A percentile compares a stretch with the other conserved stretches of the same genome.
These are phyloP conservation scores for Leptopilina clavipes DNA, from an alignment of 1,140 invertebrate genomes.

Conservation along the genomic window DNA sequence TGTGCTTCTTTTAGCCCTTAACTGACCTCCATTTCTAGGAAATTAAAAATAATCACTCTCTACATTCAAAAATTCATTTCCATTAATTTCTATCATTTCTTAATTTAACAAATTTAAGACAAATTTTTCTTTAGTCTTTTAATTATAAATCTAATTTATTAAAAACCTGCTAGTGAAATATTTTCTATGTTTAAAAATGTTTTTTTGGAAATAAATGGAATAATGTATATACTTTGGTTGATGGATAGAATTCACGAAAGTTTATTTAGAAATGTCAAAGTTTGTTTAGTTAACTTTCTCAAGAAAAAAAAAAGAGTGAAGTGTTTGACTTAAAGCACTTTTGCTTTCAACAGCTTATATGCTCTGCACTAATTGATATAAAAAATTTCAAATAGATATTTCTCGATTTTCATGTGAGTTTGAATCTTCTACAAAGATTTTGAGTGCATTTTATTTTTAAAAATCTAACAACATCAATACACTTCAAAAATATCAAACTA, in stretches of 20 bases:
- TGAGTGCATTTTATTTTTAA: conserved; percentile 17
- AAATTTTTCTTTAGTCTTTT: no score
- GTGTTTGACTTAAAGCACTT: conserved; percentile 4
- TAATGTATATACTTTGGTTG: background rate
- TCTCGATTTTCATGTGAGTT: background rate
- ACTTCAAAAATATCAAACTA: conserved; percentile 9
- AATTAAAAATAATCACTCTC: background rate
- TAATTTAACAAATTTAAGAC: no score
- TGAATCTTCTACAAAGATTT: background rate
- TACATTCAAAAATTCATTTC: no score
- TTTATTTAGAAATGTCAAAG: conserved; percentile 28
- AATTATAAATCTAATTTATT: no score
- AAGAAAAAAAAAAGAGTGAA: conserved; percentile 3
- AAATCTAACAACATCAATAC: background rate
- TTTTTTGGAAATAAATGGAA: background rate
- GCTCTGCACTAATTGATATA: background rate
- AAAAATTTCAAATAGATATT: background rate
- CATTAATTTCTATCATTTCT: no score
- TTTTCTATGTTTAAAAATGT: background rate
- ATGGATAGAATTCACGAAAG: background rate
- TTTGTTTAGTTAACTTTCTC: conserved; percentile 10
- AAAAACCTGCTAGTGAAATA: background rate
- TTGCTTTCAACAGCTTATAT: background rate
- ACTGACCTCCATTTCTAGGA: background rate
- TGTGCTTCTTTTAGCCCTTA: conserved; percentile 21